Evolutionary conservation across 2,797 vertebrate genomes (phyloP), one percentile per base, ranked within the genome.

Genomic region (Pseudochirops cupreus): DNA sequence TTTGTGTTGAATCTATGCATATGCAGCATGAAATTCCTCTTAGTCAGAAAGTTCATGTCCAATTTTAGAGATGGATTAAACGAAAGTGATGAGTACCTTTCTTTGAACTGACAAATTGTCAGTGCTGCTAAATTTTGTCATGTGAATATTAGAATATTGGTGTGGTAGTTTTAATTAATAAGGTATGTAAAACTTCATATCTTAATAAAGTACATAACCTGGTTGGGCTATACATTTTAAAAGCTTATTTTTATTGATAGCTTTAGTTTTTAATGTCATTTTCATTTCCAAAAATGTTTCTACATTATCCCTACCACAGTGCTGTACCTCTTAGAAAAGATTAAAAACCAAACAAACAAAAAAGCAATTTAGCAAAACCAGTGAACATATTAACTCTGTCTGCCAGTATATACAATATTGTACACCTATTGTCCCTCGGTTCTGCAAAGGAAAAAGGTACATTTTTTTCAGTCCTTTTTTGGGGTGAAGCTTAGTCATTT

Each of bases 31-130:
- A 91, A 62, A 50, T 94, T 56, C 54, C 26, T 91, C 16, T 92
- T 91, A 50, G 74, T 91, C 55, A 82, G 97, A 94, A 95, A 95
- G 46, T 33, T 50, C 5, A 67, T 62, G 58, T 96, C 94, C 95
- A 82, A 92, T 67, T 94, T 95, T 90, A 92, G 7, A 55, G 82
- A 16, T 0, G 58, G 92, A 90, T 93, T 91, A 91, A 96, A 59
- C 91, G 56, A 96, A 95, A 91, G 12, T 90, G 46, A 56, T 95
- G 82, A 92, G 3, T 46, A 94, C 21, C n/a, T 74, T 0, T 94
- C 94, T 50, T 90, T 95, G 94, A 59, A 67, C 96, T 52, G 92
- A 0, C 62, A 31, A 56, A 91, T 95, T 96, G 96, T 94, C 56
- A 58, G 96, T 92, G 82, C 31, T 74, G 89, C 87, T 94, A 87